A percentile compares a stretch with the other conserved stretches of the same genome.
Evolutionary conservation across 2,888 invertebrate species (phyloP).

Genomic region (Strigamia maritima): DNA sequence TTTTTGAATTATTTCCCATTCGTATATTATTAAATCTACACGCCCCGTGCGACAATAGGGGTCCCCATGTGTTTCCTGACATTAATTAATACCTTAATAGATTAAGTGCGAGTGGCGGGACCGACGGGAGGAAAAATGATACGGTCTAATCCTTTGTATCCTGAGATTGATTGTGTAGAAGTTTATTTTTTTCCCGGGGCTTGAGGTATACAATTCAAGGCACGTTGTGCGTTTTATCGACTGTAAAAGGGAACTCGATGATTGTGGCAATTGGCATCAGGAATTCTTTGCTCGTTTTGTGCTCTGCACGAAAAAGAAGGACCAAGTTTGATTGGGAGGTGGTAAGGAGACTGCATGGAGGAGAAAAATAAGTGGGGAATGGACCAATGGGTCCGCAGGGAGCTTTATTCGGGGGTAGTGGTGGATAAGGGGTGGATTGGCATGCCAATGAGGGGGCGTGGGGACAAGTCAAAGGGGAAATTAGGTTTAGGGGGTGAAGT

Average conservation of each 20-base stretch:
- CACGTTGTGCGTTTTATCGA: neutral
- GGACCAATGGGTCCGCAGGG: neutral
- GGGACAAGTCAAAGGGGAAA: neutral
- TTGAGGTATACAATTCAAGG: neutral
- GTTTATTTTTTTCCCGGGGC: neutral
- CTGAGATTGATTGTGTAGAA: neutral
- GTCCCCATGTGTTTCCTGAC: neutral
- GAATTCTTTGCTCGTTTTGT: neutral
- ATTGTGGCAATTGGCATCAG: constrained; percentile 4
- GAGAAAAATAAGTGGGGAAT: neutral
- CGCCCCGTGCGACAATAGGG: neutral
- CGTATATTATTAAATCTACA: neutral
- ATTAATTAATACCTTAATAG: neutral
- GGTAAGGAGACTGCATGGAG: neutral
- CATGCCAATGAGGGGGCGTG: neutral
- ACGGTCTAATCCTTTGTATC: neutral
- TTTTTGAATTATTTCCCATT: neutral
- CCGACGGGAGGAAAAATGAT: neutral
- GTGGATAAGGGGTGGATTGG: neutral
- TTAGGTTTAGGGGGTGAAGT: neutral
- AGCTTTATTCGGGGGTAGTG: neutral
- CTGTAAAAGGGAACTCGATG: constrained; percentile 4
- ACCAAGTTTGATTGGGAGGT: neutral
- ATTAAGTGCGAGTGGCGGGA: neutral
- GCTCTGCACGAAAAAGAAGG: neutral